Evolutionary conservation across 2,797 vertebrate species (phyloP).

Genomic region (Pseudopleuronectes americanus): DNA sequence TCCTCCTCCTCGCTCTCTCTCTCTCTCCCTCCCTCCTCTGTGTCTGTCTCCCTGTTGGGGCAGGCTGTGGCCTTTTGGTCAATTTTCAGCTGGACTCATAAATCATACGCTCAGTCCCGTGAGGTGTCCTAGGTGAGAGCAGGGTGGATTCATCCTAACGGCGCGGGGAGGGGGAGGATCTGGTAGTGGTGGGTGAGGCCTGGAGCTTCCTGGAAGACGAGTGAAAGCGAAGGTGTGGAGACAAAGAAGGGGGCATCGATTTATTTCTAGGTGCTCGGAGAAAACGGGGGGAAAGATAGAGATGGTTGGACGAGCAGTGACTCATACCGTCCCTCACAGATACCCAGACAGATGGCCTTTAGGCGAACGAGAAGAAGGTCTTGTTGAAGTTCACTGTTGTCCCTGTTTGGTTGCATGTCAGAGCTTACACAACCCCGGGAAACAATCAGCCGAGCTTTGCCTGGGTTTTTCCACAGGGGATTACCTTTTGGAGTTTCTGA

Average conservation of each 20-base stretch:
- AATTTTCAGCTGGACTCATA: conserved; percentile 64
- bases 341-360: conserved; percentile 44
- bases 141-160: conserved; percentile 68
- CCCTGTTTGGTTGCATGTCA: conserved; percentile 47
- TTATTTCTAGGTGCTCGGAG: conserved; percentile 27
- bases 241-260: conserved; percentile 29
- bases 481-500: conserved; percentile 60
- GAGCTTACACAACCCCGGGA: conserved; percentile 32
- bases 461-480: conserved; percentile 26
- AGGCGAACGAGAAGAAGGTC: conserved; percentile 24
- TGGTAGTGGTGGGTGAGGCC: conserved; percentile 28
- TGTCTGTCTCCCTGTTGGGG: conserved; percentile 40
- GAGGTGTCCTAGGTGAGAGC: conserved; percentile 65
- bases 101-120: conserved; percentile 63
- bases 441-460: conserved; percentile 58
- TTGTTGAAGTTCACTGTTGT: conserved; percentile 30
- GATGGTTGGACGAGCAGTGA: conserved; percentile 27
- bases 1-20: neutral
- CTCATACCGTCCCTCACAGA: neutral
- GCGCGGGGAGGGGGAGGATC: conserved; percentile 16
- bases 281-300: conserved; percentile 19
- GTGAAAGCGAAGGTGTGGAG: conserved; percentile 22
- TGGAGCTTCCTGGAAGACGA: conserved; percentile 28
- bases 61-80: conserved; percentile 66
- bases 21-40: neutral